Percentiles rank a stretch among this genome's conserved stretches.
Evolutionary conservation across 92 coral and sea anemone species (phyloP).

Genomic region (Zoanthus sociatus): DNA sequence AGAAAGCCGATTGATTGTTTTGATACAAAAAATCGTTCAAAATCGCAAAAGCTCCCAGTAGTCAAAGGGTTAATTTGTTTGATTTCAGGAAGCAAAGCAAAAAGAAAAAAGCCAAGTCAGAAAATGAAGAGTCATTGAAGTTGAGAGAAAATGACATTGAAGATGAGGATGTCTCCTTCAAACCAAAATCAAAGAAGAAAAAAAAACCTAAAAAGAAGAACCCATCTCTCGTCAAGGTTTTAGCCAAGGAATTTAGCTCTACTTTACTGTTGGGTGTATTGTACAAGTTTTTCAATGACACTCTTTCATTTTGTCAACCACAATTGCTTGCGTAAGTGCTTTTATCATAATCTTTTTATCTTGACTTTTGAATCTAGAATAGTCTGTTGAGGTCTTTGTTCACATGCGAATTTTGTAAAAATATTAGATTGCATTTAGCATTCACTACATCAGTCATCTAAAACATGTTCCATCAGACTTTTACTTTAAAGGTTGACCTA

Average conservation of each 20-base stretch:
- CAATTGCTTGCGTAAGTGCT: slow-evolving; percentile 54
- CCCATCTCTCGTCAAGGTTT: slow-evolving; percentile 67
- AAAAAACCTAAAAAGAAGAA: slow-evolving; percentile 20
- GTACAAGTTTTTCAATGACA: slow-evolving; percentile 64
- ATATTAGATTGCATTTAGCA: too few species aligned
- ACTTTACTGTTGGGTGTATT: slow-evolving; percentile 59
- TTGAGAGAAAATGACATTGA: slow-evolving; percentile 7
- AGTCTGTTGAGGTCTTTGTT: too few species aligned
- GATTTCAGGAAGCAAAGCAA: slow-evolving; percentile 30
- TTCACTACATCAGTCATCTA: too few species aligned
- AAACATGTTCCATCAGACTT: too few species aligned
- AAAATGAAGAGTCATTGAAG: slow-evolving; percentile 13
- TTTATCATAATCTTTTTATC: background rate
- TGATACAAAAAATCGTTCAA: too few species aligned
- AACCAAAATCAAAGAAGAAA: slow-evolving; percentile 21
- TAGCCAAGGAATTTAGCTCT: slow-evolving; percentile 49
- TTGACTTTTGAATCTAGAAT: background rate
- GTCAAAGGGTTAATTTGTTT: background rate
- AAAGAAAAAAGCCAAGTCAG: slow-evolving; percentile 14
- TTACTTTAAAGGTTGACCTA: too few species aligned
- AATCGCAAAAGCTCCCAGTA: too few species aligned
- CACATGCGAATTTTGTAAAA: too few species aligned
- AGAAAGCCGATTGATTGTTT: too few species aligned
- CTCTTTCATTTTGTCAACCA: slow-evolving; percentile 71
- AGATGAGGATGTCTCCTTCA: slow-evolving; percentile 27